A percentile compares a stretch with the other conserved stretches of the same genome.
These are phyloP conservation scores for Sandelia bainsii DNA, from an alignment of 2,797 vertebrate genomes.

Conservation along the genomic window DNA sequence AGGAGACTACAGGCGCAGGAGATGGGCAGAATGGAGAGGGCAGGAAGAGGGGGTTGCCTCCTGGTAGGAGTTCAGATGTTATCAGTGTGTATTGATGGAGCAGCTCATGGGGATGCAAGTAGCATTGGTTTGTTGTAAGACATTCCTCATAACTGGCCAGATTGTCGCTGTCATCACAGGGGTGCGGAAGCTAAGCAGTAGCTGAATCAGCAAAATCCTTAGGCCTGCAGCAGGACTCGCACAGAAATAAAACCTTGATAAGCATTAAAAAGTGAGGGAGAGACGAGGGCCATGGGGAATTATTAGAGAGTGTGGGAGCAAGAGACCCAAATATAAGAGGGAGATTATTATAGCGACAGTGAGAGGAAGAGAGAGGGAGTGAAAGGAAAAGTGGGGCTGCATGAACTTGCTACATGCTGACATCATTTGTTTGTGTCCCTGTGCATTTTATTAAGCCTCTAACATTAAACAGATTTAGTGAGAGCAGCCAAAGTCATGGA, in stretches of 20 bases:
- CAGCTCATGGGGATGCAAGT: conserved; percentile 50
- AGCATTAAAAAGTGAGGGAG: conserved; percentile 68
- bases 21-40: conserved; percentile 33
- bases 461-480: conserved; percentile 79
- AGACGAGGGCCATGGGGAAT: conserved; percentile 56
- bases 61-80: conserved; percentile 68
- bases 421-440: conserved; percentile 78
- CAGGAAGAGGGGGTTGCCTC: conserved; percentile 56
- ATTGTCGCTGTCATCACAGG: conserved; percentile 63
- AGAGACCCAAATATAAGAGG: conserved; percentile 63
- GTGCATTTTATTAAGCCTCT: conserved; percentile 77
- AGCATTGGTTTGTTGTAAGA: conserved; percentile 33
- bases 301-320: conserved; percentile 62
- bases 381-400: conserved; percentile 27
- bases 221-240: conserved; percentile 54
- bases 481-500: conserved; percentile 76
- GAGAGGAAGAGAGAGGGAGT: conserved; percentile 21
- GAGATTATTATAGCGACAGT: conserved; percentile 69
- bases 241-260: conserved; percentile 72
- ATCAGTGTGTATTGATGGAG: conserved; percentile 56
- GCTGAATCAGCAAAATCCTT: conserved; percentile 73
- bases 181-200: conserved; percentile 41
- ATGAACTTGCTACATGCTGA: conserved; percentile 74
- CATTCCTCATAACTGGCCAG: conserved; percentile 64
- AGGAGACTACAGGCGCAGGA: conserved; percentile 46